A percentile compares a stretch with the other conserved stretches of the same genome.
Evolutionary conservation across 2,888 invertebrate species (phyloP).

Genomic region (Chloroclystis v-ata): DNA sequence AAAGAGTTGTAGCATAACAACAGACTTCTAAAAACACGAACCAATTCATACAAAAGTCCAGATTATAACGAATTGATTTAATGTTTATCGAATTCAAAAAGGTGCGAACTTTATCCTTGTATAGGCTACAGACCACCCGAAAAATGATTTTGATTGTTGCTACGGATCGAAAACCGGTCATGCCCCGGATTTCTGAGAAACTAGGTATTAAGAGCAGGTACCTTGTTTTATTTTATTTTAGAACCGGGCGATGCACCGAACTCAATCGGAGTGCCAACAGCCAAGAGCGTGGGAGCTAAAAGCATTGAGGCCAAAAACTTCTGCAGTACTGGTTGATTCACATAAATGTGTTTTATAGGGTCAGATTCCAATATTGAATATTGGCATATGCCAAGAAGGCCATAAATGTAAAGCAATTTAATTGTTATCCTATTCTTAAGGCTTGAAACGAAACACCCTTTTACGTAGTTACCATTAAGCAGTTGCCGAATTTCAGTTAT

Average conservation of each 20-base stretch:
- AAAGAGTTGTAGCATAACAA: slow-evolving; percentile 34
- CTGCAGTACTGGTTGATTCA: slow-evolving; percentile 7
- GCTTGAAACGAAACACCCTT: too few species aligned
- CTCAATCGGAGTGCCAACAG: slow-evolving; percentile 63
- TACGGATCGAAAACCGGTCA: slow-evolving; percentile 31
- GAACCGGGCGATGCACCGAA: slow-evolving; percentile 62
- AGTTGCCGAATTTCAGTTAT: too few species aligned
- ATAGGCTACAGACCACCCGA: slow-evolving; percentile 12
- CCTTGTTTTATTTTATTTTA: slow-evolving; percentile 61
- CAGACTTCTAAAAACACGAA: too few species aligned
- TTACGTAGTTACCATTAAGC: too few species aligned
- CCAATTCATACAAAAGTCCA: slow-evolving; percentile 1
- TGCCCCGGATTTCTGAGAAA: slow-evolving; percentile 56
- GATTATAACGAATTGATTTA: not conserved
- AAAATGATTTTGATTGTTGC: slow-evolving; percentile 16
- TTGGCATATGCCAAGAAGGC: too few species aligned
- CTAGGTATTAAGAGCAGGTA: slow-evolving; percentile 65
- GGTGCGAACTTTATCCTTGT: slow-evolving; percentile 4
- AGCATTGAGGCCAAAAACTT: slow-evolving; percentile 23
- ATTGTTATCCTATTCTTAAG: too few species aligned
- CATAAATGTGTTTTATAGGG: not conserved
- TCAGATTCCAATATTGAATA: not conserved
- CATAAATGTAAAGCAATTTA: too few species aligned
- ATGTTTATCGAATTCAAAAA: slow-evolving; percentile 1
- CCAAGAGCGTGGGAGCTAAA: slow-evolving; percentile 67